phyloP scores from a whole-genome alignment of 2,888 invertebrate genomes.

The Priocnemis perturbator region DNA sequence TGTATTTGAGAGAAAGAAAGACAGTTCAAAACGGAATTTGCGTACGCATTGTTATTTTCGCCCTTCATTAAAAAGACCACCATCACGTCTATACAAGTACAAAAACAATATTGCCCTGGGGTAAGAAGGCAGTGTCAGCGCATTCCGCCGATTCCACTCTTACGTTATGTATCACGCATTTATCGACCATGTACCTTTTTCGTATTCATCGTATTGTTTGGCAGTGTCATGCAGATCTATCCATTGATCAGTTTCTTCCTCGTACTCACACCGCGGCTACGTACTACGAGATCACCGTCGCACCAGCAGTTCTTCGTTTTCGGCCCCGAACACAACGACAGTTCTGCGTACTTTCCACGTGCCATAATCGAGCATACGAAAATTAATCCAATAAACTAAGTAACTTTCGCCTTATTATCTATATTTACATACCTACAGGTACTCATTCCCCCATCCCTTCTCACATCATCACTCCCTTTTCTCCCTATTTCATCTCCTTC shows the following conservation, averaged over 20 bases:
- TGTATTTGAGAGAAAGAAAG: slow-evolving; percentile 58
- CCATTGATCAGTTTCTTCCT: slow-evolving; percentile 32
- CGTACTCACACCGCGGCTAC: slow-evolving; percentile 26
- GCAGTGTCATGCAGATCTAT: slow-evolving; percentile 18
- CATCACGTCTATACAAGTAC: slow-evolving; percentile 39
- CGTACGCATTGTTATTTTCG: slow-evolving; percentile 19
- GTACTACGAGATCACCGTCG: slow-evolving; percentile 44
- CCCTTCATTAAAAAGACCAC: slow-evolving; percentile 6
- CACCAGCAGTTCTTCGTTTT: slow-evolving; percentile 13
- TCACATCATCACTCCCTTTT: not conserved
- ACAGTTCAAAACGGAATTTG: slow-evolving; percentile 46
- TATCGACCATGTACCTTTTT: slow-evolving; percentile 29
- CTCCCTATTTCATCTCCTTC: not conserved
- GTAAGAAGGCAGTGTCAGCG: slow-evolving; percentile 10
- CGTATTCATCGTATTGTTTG: slow-evolving; percentile 22
- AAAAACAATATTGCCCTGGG: slow-evolving; percentile 30
- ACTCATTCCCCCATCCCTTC: slow-evolving; percentile 18
- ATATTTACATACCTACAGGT: slow-evolving; percentile 62
- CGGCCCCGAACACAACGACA: slow-evolving; percentile 33
- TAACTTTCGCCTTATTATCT: slow-evolving; percentile 42
- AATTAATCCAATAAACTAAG: not conserved
- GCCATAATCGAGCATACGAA: slow-evolving; percentile 5
- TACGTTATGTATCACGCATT: slow-evolving; percentile 20
- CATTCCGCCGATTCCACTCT: slow-evolving; percentile 17
- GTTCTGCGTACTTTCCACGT: slow-evolving; percentile 10